Percentiles rank a stretch among this genome's conserved stretches.
Evolutionary conservation across 1,140 invertebrate genomes (phyloP).

Genomic region (Drosophila sturtevanti): DNA sequence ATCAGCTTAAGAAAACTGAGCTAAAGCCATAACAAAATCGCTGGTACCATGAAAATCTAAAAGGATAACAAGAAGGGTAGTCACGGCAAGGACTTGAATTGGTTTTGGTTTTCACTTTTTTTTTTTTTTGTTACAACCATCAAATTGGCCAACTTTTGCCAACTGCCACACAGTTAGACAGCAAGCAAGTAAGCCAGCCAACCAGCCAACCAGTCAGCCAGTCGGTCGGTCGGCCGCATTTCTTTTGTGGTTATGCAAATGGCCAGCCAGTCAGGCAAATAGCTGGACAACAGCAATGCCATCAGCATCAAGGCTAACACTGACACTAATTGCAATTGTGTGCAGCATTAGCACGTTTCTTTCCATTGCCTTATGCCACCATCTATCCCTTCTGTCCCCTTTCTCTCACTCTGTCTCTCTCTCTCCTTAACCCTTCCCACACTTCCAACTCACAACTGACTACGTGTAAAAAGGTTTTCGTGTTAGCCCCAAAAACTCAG

Average conservation of each 20-base stretch:
- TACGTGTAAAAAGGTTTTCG: slow-evolving; percentile 63
- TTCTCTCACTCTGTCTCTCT: background rate
- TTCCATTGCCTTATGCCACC: background rate
- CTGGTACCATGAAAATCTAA: slow-evolving; percentile 38
- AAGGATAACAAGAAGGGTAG: slow-evolving; percentile 40
- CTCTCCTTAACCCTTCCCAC: background rate
- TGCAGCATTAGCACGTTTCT: slow-evolving; percentile 61
- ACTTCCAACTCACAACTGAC: slow-evolving; percentile 8
- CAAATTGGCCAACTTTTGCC: slow-evolving; percentile 20
- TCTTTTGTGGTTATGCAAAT: slow-evolving; percentile 73
- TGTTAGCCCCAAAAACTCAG: slow-evolving; percentile 48
- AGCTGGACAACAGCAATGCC: slow-evolving; percentile 25
- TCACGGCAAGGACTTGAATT: background rate
- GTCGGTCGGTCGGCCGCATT: slow-evolving; percentile 28
- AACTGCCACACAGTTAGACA: background rate
- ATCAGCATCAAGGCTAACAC: slow-evolving; percentile 51
- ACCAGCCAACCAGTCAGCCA: background rate
- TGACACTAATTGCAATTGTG: slow-evolving; percentile 80
- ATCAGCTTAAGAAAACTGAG: slow-evolving; percentile 73
- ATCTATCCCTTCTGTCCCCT: background rate
- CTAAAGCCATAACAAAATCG: slow-evolving; percentile 24
- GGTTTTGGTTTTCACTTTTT: slow-evolving; percentile 22
- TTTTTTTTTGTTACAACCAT: background rate
- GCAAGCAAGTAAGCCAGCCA: too few species aligned
- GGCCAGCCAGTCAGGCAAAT: slow-evolving; percentile 42